Conservation (phyloP, 1,140 invertebrate species). For the Habropoda laboriosa region DNA sequence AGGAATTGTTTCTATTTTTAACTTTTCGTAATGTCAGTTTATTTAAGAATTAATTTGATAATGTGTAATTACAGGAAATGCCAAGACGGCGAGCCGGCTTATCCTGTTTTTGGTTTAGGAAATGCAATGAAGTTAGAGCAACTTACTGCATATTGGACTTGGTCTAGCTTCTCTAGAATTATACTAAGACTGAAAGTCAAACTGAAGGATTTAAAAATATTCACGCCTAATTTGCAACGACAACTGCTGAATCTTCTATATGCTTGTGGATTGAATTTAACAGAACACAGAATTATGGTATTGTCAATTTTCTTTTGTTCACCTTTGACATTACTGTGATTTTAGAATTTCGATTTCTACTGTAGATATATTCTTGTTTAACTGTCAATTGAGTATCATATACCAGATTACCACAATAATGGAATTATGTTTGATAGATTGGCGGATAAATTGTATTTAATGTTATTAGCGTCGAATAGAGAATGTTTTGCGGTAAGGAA, state of each 20-base stretch:
- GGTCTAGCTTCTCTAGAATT: constrained; percentile 83
- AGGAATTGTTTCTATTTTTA: too few species aligned
- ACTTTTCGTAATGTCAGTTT: too few species aligned
- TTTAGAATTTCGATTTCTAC: background rate
- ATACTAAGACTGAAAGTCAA: constrained; percentile 81
- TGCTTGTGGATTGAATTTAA: constrained; percentile 86
- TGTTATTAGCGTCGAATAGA: too few species aligned
- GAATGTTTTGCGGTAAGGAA: too few species aligned
- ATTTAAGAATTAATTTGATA: too few species aligned
- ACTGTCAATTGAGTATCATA: too few species aligned
- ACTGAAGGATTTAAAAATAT: constrained; percentile 79
- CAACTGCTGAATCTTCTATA: constrained; percentile 85
- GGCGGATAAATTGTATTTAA: too few species aligned
- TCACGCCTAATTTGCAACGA: constrained; percentile 83
- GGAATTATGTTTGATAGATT: too few species aligned
- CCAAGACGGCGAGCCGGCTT: constrained; percentile 86
- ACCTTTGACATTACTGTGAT: background rate
- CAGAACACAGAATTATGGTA: constrained; percentile 83
- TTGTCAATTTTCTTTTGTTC: background rate
- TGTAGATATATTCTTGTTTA: background rate
- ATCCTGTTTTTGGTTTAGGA: constrained; percentile 87
- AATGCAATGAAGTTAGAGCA: constrained; percentile 85
- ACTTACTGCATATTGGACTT: constrained; percentile 84
- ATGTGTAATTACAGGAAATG: constrained; percentile 83
- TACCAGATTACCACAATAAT: too few species aligned